These are phyloP conservation scores for Conus ventricosus DNA, from an alignment of 1,140 invertebrate genomes.

Conservation along the genomic window DNA sequence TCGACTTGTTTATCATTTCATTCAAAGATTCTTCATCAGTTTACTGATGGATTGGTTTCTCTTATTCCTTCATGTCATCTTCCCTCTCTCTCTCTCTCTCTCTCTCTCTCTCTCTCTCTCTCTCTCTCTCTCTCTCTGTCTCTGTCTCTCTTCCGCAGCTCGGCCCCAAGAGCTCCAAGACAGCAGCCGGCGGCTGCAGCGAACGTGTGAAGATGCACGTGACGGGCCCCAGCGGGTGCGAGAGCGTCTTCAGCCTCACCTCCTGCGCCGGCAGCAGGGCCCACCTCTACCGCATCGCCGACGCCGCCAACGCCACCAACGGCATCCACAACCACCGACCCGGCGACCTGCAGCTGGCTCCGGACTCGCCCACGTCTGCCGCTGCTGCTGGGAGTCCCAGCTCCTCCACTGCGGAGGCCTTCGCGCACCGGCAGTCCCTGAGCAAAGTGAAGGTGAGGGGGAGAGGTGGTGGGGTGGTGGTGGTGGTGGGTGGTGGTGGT, in stretches of 20 bases:
- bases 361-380: not conserved
- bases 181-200: not conserved
- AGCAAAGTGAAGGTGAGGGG: constrained; percentile 18
- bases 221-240: not conserved
- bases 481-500: not conserved
- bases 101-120: too few relatives aligned
- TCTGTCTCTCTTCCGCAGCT: not conserved
- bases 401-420: not conserved
- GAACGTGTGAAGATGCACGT: not conserved
- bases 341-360: not conserved
- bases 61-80: too few relatives aligned
- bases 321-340: not conserved
- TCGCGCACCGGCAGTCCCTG: not conserved
- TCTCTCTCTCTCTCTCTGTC: too few relatives aligned
- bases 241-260: constrained; percentile 39
- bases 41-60: too few relatives aligned
- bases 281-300: constrained; percentile 12
- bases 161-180: not conserved
- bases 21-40: too few relatives aligned
- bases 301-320: not conserved
- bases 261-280: constrained; percentile 25
- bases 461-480: not conserved
- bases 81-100: too few relatives aligned
- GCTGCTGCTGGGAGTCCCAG: not conserved
- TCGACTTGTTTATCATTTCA: too few relatives aligned